Evolutionary conservation across 2,888 invertebrate genomes (phyloP), one percentile per base, ranked within the genome.

Genomic region (Helleia helle): DNA sequence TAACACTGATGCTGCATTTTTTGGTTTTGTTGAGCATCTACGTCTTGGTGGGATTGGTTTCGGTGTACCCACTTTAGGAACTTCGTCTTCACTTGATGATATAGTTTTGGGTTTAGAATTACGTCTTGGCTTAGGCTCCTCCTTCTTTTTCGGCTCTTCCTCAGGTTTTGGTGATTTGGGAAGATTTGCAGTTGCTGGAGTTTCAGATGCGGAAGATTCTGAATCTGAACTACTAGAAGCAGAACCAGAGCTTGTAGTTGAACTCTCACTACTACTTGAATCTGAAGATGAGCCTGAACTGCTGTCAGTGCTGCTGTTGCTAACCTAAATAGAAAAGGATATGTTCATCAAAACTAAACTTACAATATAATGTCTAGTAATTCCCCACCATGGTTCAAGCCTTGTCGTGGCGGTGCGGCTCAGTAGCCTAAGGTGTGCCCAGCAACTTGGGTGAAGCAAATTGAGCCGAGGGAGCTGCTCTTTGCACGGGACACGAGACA

Each of bases 221-320:
- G 90, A 89, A 51, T 92, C 93, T 0, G 89, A 88, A 54, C 90
- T 91, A 26, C 90, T 89, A 2, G 88, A 90, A 0, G 88, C 91
- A 2, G 91, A 90, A 27, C 89, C 92, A 0, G 91, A 90, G 41
- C 88, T 89, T 46, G 89, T 90, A 0, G 91, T 88, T 0, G 90
- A 90, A 43, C 90, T 90, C 26, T 89, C 90, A 55, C 91, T 88
- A 42, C 88, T 88, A 56, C 88, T 91, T 0, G 89, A 91, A 51
- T 90, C 92, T 0, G 92, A 91, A 2, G 88, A 83, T 6, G 90
- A 89, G 4, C 87, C 90, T 18, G 91, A 89, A 53, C 88, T 88
- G 44, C 88, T 88, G 51, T 89, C 90, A 9, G 89, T 87, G 51
- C 86, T 87, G 48, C 84, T 86, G 50, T 86, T 87, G 44, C 64